These are phyloP conservation scores for Hipparchia sbordonii DNA, from an alignment of 2,888 invertebrate species.

Conservation along the genomic window DNA sequence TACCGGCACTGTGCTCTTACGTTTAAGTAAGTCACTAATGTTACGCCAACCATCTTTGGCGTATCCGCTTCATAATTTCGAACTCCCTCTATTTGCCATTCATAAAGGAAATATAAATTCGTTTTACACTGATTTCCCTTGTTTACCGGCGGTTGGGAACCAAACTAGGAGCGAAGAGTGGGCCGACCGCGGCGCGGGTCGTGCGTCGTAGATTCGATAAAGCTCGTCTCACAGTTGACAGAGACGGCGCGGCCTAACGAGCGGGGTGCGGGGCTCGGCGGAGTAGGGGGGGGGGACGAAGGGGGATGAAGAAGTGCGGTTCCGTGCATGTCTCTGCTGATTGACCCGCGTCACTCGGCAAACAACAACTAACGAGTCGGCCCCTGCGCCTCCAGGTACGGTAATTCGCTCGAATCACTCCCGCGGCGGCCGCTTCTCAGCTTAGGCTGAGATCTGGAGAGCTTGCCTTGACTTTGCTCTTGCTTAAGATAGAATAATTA, in stretches of 20 bases:
- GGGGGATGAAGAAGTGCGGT: conserved; percentile 79
- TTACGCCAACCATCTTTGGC: conserved; percentile 7
- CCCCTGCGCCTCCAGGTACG: conserved; percentile 79
- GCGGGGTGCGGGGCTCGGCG: conserved; percentile 40
- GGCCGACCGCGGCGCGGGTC: conserved; percentile 77
- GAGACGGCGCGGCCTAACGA: conserved; percentile 80
- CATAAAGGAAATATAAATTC: conserved; percentile 65
- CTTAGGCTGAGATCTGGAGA: conserved; percentile 43
- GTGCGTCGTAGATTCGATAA: conserved; percentile 83
- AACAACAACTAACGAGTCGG: conserved; percentile 83
- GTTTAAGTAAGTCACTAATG: not conserved
- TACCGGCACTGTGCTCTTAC: not conserved
- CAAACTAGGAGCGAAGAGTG: conserved; percentile 75
- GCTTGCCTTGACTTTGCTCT: too few species aligned
- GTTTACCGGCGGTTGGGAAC: conserved; percentile 77
- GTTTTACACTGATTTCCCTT: conserved; percentile 78
- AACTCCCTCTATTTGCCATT: conserved; percentile 57
- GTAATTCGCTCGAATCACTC: conserved; percentile 73
- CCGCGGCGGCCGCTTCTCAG: conserved; percentile 69
- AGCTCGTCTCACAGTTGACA: conserved; percentile 81
- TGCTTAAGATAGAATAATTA: too few species aligned
- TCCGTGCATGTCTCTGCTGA: conserved; percentile 83
- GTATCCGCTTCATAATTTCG: conserved; percentile 30
- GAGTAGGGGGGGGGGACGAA: conserved; percentile 45
- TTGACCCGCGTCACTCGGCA: conserved; percentile 83